These are phyloP conservation scores for Macropis europaea DNA, from an alignment of 2,888 invertebrate genomes.

Conservation along the genomic window DNA sequence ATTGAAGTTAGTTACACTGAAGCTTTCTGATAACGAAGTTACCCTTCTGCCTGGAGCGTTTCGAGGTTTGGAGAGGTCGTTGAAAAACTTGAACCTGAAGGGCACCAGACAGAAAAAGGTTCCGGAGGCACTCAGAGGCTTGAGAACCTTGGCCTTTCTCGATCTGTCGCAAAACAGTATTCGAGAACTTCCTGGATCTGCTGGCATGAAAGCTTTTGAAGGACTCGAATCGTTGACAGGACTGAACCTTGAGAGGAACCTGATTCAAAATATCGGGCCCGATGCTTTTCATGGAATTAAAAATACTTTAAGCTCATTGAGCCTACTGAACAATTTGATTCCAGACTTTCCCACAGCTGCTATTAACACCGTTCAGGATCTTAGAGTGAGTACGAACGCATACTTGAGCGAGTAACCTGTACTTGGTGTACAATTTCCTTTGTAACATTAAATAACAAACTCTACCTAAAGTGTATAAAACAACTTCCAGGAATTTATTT, in stretches of 20 bases:
- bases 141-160: constrained; percentile 91
- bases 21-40: constrained; percentile 93
- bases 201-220: constrained; percentile 86
- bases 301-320: constrained; percentile 91
- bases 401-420: too few relatives aligned
- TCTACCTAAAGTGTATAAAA: too few relatives aligned
- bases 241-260: constrained; percentile 92
- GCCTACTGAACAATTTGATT: constrained; percentile 92
- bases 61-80: constrained; percentile 88
- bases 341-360: constrained; percentile 93
- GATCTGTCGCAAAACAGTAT: constrained; percentile 95
- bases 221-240: constrained; percentile 91
- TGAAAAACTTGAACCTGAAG: constrained; percentile 94
- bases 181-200: constrained; percentile 88
- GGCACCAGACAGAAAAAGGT: constrained; percentile 90
- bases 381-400: constrained; percentile 81
- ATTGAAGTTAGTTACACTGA: constrained; percentile 89
- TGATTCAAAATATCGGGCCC: constrained; percentile 88
- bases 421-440: too few relatives aligned
- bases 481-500: too few relatives aligned
- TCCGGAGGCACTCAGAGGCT: constrained; percentile 89
- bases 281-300: constrained; percentile 90
- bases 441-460: too few relatives aligned
- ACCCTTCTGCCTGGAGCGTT: constrained; percentile 87
- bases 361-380: constrained; percentile 87